phyloP scores from a whole-genome alignment of 2,888 invertebrate species.

The Meteorus colon region DNA sequence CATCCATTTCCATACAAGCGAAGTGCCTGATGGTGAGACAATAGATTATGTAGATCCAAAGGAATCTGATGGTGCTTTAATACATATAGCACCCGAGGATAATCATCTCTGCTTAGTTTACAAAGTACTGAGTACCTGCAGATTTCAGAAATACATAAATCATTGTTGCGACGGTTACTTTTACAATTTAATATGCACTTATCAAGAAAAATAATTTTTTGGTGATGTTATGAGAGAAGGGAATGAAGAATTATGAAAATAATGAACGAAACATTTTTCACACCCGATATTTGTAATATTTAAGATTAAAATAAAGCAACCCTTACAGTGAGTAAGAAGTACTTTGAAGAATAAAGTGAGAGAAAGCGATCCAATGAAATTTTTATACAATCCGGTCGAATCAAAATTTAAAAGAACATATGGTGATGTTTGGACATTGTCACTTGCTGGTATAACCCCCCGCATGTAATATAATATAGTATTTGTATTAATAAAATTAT shows the following conservation, averaged over 20 bases:
- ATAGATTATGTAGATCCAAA: conserved; percentile 66
- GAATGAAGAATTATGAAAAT: not conserved
- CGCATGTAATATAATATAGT: conserved; percentile 54
- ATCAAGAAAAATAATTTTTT: conserved; percentile 54
- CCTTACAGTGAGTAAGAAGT: not conserved
- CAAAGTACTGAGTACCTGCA: conserved; percentile 74
- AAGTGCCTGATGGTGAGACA: conserved; percentile 56
- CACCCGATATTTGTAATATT: conserved; percentile 6
- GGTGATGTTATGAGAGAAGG: not conserved
- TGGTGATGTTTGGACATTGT: conserved; percentile 6
- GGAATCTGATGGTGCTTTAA: conserved; percentile 73
- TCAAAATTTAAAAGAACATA: conserved; percentile 8
- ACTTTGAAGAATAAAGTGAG: conserved; percentile 1
- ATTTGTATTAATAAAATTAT: conserved; percentile 67
- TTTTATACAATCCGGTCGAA: conserved; percentile 23
- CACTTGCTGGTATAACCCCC: conserved; percentile 24
- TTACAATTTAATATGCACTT: conserved; percentile 69
- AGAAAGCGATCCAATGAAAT: conserved; percentile 8
- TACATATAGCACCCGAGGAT: conserved; percentile 79
- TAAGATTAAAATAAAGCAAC: conserved; percentile 15
- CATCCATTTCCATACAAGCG: conserved; percentile 65
- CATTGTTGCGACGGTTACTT: conserved; percentile 67
- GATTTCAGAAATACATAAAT: conserved; percentile 68
- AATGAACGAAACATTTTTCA: conserved; percentile 7
- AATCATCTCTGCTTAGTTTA: conserved; percentile 83